These are phyloP conservation scores for Umimayanthus chanpuru DNA, from an alignment of 92 coral and sea anemone genomes.

Conservation along the genomic window DNA sequence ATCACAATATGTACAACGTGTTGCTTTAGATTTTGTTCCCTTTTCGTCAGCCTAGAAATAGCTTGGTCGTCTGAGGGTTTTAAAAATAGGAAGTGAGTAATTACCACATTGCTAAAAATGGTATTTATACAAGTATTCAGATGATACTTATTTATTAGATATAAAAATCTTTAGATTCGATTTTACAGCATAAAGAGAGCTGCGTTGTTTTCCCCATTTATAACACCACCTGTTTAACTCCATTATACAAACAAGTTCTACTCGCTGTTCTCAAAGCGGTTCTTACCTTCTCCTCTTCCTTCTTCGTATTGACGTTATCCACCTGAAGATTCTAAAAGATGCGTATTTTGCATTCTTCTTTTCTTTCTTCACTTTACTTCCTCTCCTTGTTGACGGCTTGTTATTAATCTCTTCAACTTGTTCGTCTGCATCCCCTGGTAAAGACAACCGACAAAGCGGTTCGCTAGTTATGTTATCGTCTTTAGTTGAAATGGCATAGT, in stretches of 20 bases:
- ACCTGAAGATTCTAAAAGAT: constrained; percentile 12
- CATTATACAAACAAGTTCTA: background rate
- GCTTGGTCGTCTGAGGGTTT: too few species aligned
- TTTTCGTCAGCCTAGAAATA: background rate
- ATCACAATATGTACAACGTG: too few species aligned
- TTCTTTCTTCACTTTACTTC: background rate
- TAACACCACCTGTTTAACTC: too few species aligned
- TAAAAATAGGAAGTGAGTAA: too few species aligned
- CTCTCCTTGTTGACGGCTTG: background rate
- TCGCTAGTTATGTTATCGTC: background rate
- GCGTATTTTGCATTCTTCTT: background rate
- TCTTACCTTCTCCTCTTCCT: constrained; percentile 22
- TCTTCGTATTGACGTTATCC: constrained; percentile 25
- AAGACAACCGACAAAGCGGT: background rate
- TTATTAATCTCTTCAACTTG: background rate
- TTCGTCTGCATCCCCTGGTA: background rate
- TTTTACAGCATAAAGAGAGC: too few species aligned
- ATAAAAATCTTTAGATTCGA: too few species aligned
- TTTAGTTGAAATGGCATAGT: background rate
- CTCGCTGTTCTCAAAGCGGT: background rate
- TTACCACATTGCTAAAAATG: too few species aligned
- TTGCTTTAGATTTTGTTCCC: background rate
- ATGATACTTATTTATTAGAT: too few species aligned
- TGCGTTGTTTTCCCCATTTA: background rate
- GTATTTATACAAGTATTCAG: too few species aligned